Percentiles rank a stretch among this genome's conserved stretches.
Conservation (phyloP, 1,140 invertebrate genomes). For the Plectrocnemia conspersa region DNA sequence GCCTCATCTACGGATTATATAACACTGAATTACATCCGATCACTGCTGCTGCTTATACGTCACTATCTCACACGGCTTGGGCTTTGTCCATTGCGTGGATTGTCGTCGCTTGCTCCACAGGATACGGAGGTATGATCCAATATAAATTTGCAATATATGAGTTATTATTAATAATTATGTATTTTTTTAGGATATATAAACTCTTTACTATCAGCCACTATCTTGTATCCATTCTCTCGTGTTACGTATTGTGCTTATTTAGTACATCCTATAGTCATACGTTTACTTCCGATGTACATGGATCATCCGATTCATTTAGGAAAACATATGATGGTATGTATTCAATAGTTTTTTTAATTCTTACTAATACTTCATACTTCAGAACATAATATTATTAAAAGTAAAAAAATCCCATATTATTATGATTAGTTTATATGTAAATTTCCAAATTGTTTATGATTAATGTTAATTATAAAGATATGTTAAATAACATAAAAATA, state of each 20-base stretch:
- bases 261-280: slow-evolving; percentile 74
- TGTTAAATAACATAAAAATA: no score
- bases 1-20: slow-evolving; percentile 73
- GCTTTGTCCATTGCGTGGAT: slow-evolving; percentile 79
- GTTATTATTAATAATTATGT: no score
- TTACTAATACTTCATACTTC: no score
- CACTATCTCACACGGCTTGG: slow-evolving; percentile 80
- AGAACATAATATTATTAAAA: no score
- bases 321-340: slow-evolving; percentile 66
- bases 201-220: slow-evolving; percentile 65
- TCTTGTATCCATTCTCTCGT: slow-evolving; percentile 76
- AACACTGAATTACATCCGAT: slow-evolving; percentile 62
- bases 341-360: slow-evolving; percentile 4
- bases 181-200: slow-evolving; percentile 64
- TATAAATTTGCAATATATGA: slow-evolving; percentile 9
- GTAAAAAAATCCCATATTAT: no score
- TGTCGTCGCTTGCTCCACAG: slow-evolving; percentile 81
- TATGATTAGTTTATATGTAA: no score
- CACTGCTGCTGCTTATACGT: slow-evolving; percentile 72
- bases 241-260: slow-evolving; percentile 81
- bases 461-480: no score
- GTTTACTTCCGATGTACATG: slow-evolving; percentile 68
- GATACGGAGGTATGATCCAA: slow-evolving; percentile 65
- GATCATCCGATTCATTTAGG: slow-evolving; percentile 75
- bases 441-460: no score